Evolutionary conservation across 2,797 vertebrate genomes (phyloP), one percentile per base, ranked within the genome.

Genomic region (Scarus forsteni): DNA sequence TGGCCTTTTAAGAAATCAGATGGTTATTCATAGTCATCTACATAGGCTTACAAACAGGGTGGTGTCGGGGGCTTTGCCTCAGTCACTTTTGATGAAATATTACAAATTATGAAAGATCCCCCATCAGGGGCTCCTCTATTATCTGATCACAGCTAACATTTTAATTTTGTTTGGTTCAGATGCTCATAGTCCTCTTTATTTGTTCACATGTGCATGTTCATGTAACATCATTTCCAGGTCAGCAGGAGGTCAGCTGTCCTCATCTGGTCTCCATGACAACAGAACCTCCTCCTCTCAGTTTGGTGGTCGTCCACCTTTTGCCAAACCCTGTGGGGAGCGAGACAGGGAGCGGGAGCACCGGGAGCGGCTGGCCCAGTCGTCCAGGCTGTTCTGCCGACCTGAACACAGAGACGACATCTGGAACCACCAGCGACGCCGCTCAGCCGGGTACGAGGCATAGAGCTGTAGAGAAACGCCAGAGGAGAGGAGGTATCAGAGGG

Each of bases 391-490:
- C 84, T 92, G 91, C 46, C 74, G 91, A 53, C 91, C 91, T 0
- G 91, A 92, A n/a, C 91, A 91, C 87, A 79, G 91, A 59, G 89
- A 89, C 52, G 88, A 89, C 83, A 92, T 92, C 81, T 92, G 91
- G 91, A 92, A 92, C 86, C 85, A 83, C 66, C 90, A 86, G 77
- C 87, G 81, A 7, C 85, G 90, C 74, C 79, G 85, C 2, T 90
- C 88, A 0, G 51, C 89, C 3, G 90, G 89, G 36, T 92, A 92
- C 56, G 89, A 91, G 73, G 74, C 85, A 34, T 92, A 89, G 75
- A 78, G 39, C 58, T 38, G 65, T 7, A 9, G 54, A 49, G 66
- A 15, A 1, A 43, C 39, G 6, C 52, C 46, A 2, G 64, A 54
- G 58, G 59, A 42, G 64, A 57, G 34, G 57, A 10, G 44, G 43